phyloP scores from a whole-genome alignment of 2,797 vertebrate genomes.

The Phalloptychus januarius region DNA sequence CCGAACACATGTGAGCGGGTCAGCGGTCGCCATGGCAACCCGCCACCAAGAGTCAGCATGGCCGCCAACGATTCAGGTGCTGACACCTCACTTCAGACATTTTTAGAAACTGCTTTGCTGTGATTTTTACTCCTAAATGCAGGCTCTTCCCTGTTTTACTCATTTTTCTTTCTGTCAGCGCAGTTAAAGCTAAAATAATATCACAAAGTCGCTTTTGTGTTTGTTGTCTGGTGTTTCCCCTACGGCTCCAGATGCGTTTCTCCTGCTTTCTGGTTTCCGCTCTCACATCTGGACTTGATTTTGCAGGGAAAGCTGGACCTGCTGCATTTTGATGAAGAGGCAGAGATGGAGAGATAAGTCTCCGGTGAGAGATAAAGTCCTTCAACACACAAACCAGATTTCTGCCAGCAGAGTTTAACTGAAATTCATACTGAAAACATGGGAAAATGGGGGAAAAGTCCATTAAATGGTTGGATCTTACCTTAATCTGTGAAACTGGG shows the following conservation, averaged over 20 bases:
- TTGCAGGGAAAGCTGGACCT: conserved; percentile 21
- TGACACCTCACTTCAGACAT: conserved; percentile 33
- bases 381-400: background rate
- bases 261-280: conserved; percentile 22
- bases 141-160: background rate
- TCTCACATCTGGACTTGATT: conserved; percentile 63
- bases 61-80: conserved; percentile 20
- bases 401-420: background rate
- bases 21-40: conserved; percentile 49
- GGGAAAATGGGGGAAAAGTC: background rate
- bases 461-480: background rate
- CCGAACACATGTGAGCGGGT: conserved; percentile 66
- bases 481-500: background rate
- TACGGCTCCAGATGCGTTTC: conserved; percentile 14
- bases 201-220: background rate
- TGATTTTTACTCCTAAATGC: background rate
- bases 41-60: conserved; percentile 21
- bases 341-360: conserved; percentile 14
- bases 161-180: background rate
- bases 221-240: background rate
- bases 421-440: background rate
- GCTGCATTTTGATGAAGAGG: conserved; percentile 17
- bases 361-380: conserved; percentile 16
- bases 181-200: background rate
- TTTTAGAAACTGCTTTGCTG: conserved; percentile 30